Evolutionary conservation across 2,888 invertebrate species (phyloP), one percentile per base, ranked within the genome.

Genomic region (Hyles lineata): DNA sequence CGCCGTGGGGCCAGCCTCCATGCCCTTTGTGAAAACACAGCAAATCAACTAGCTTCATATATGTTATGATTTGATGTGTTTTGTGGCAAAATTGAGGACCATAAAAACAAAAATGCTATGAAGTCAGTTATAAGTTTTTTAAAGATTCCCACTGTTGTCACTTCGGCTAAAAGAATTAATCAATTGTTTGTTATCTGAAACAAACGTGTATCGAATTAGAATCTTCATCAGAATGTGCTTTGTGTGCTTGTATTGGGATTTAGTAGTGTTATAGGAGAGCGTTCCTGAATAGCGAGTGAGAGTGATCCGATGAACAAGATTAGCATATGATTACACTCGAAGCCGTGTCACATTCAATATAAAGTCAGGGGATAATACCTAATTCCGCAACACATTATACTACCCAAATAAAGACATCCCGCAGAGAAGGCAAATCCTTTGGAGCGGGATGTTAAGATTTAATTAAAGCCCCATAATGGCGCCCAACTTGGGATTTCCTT

Each of bases 301-400:
- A 50, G 23, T 63, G 21, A n/a, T 5, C 6, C 43, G 23, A 43
- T 67, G 67, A 23, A 67, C 50, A 23, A 67, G 67, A 67, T 67
- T 50, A 67, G 43, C 67, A 67, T 67, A 23, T 23, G 67, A 50
- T 67, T 63, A 43, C 35, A 21, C 63, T 21, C 21, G 32, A 21
- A n/a, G 15, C 60, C 15, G 63, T 63, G 35, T 67, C 67, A 50
- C 67, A 50, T 67, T 67, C 50, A 67, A 43, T 67, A 43, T 63
- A 23, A 50, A 67, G 23, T 21, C 50, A 23, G 50, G 35, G 67
- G 50, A 50, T 67, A 43, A 67, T 67, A 23, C 23, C 21, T 67
- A 50, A 67, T 67, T 50, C 50, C 43, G 17, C 50, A 50, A 17
- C 50, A 50, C 43, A 67, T 67, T 43, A 67, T 21, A 67, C 43